Evolutionary conservation across 2,113 vertebrate species (phyloP).

Genomic region (Calidris pygmaea): DNA sequence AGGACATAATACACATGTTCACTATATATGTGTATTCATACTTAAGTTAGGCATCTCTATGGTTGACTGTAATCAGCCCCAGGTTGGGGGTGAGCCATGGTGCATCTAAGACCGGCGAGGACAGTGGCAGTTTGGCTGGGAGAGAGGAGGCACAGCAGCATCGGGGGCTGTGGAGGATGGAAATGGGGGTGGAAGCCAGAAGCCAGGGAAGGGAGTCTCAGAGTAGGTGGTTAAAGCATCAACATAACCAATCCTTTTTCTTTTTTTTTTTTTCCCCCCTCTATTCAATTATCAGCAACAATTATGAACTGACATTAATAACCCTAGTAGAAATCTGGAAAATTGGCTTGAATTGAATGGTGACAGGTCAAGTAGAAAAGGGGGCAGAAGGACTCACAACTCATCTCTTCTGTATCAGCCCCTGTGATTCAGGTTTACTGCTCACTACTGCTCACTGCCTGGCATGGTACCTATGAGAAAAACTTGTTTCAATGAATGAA

Average conservation of each 20-base stretch:
- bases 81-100: background rate
- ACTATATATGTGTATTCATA: background rate
- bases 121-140: background rate
- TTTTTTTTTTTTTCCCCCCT: background rate
- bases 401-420: background rate
- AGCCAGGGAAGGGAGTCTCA: background rate
- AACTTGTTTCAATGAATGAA: background rate
- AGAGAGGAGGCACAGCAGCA: background rate
- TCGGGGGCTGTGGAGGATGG: background rate
- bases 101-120: rapidly evolving
- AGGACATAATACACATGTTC: background rate
- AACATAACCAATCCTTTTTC: background rate
- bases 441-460: background rate
- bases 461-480: background rate
- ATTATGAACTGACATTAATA: background rate
- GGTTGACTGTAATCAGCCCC: background rate
- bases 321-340: background rate
- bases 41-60: background rate
- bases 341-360: background rate
- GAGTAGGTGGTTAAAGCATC: background rate
- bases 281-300: background rate
- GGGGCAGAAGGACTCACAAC: background rate
- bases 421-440: background rate
- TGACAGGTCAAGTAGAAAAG: background rate
- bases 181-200: background rate